These are phyloP conservation scores for Gambusia affinis DNA, from an alignment of 2,113 vertebrate species.

Conservation along the genomic window DNA sequence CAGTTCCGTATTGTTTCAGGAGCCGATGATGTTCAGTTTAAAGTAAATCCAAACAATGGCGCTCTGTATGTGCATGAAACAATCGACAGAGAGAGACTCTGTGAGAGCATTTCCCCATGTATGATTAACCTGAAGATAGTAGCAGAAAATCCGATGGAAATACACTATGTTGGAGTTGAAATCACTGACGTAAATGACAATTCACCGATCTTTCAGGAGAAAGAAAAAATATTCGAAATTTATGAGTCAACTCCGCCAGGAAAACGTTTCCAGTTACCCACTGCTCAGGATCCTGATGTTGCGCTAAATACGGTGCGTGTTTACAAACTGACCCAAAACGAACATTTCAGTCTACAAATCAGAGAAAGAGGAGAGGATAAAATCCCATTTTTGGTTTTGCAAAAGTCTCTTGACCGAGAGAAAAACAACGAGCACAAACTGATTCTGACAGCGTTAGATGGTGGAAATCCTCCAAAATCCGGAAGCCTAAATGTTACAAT, in stretches of 20 bases:
- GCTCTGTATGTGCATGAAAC: slow-evolving; percentile 52
- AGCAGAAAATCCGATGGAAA: slow-evolving; percentile 73
- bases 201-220: slow-evolving; percentile 62
- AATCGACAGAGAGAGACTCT: slow-evolving; percentile 73
- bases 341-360: slow-evolving; percentile 68
- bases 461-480: slow-evolving; percentile 68
- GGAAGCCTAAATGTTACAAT: slow-evolving; percentile 59
- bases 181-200: slow-evolving; percentile 74
- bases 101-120: slow-evolving; percentile 53
- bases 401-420: slow-evolving; percentile 74
- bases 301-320: slow-evolving; percentile 46
- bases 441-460: slow-evolving; percentile 64
- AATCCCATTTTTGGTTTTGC: slow-evolving; percentile 66
- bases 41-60: slow-evolving; percentile 72
- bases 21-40: slow-evolving; percentile 53
- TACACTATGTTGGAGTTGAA: slow-evolving; percentile 72
- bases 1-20: slow-evolving; percentile 74
- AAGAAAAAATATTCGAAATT: slow-evolving; percentile 64
- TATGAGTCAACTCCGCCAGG: slow-evolving; percentile 30
- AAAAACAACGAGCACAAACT: slow-evolving; percentile 42
- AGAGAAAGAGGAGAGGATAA: slow-evolving; percentile 66
- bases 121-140: slow-evolving; percentile 68
- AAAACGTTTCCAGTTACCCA: slow-evolving; percentile 61
- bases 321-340: slow-evolving; percentile 71
- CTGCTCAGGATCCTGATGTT: slow-evolving; percentile 63